A percentile compares a stretch with the other conserved stretches of the same genome.
phyloP scores from a whole-genome alignment of 2,113 vertebrate genomes.

The Stigmatopora nigra region DNA sequence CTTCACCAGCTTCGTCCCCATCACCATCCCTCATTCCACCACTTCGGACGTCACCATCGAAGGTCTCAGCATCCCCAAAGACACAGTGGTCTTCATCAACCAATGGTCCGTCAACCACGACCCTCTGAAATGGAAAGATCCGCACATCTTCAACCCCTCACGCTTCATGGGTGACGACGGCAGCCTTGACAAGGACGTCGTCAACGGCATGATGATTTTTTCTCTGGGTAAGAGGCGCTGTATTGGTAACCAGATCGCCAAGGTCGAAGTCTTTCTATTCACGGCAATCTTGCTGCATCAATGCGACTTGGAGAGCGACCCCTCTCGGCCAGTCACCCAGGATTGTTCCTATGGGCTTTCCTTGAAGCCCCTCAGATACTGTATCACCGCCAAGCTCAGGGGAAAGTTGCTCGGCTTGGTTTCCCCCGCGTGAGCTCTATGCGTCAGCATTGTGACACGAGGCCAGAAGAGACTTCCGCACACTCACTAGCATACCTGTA shows the following conservation, averaged over 20 bases:
- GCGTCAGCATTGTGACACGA: conserved; percentile 41
- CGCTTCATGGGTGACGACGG: conserved; percentile 71
- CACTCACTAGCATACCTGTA: conserved; percentile 57
- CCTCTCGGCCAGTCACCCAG: conserved; percentile 56
- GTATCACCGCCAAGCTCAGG: conserved; percentile 63
- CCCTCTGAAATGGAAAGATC: conserved; percentile 73
- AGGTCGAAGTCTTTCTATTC: conserved; percentile 77
- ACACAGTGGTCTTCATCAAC: conserved; percentile 82
- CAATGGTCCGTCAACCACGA: conserved; percentile 87
- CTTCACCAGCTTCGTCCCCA: conserved; percentile 80
- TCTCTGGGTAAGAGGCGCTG: conserved; percentile 78
- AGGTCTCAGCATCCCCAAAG: conserved; percentile 77
- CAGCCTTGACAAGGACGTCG: conserved; percentile 64
- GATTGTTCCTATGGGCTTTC: conserved; percentile 72
- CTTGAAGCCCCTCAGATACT: conserved; percentile 67
- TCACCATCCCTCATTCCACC: conserved; percentile 84
- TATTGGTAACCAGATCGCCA: conserved; percentile 76
- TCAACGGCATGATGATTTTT: conserved; percentile 76
- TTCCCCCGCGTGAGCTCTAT: conserved; percentile 64
- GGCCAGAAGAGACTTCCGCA: conserved; percentile 42
- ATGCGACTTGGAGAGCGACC: conserved; percentile 71
- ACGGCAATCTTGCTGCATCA: conserved; percentile 76
- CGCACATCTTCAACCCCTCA: conserved; percentile 71
- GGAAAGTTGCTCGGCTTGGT: conserved; percentile 64
- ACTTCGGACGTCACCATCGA: conserved; percentile 74